Evolutionary conservation across 2,888 invertebrate genomes (phyloP).

Genomic region (Pollenia labialis): DNA sequence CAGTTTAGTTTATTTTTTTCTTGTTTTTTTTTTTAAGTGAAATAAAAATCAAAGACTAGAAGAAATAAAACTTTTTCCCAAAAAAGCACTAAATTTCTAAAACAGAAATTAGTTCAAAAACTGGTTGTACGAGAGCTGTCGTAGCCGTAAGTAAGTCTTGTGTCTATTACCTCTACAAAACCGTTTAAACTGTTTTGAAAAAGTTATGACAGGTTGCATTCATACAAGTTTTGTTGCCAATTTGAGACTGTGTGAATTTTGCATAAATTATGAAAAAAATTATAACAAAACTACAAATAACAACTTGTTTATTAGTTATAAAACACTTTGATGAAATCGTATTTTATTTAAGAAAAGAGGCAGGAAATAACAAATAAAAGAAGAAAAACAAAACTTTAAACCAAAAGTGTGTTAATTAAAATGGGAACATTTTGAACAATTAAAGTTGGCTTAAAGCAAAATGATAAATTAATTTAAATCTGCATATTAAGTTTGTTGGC

Average conservation of each 20-base stretch:
- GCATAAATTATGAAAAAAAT: conserved; percentile 49
- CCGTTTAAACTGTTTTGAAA: conserved; percentile 47
- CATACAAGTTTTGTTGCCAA: conserved; percentile 50
- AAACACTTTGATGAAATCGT: conserved; percentile 23
- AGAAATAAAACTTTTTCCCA: conserved; percentile 21
- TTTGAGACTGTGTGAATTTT: conserved; percentile 62
- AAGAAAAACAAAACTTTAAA: neutral
- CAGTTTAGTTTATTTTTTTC: neutral
- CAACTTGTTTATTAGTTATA: conserved; percentile 44
- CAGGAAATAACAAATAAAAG: conserved; percentile 4
- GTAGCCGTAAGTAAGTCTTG: neutral
- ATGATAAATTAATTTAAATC: neutral
- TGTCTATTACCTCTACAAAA: conserved; percentile 6
- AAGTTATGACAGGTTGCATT: conserved; percentile 51
- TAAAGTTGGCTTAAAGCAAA: neutral
- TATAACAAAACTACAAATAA: neutral
- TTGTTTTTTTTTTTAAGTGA: conserved; percentile 7
- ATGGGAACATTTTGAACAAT: conserved; percentile 27
- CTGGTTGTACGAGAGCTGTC: conserved; percentile 23
- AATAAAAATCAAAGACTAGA: conserved; percentile 19
- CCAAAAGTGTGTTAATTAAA: conserved; percentile 8
- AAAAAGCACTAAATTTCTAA: conserved; percentile 34
- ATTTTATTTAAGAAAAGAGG: neutral
- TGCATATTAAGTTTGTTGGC: no score
- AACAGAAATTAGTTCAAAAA: conserved; percentile 25